Evolutionary conservation across 2,113 vertebrate species (phyloP), one percentile per base, ranked within the genome.

Genomic region (Anser brachyrhynchus): DNA sequence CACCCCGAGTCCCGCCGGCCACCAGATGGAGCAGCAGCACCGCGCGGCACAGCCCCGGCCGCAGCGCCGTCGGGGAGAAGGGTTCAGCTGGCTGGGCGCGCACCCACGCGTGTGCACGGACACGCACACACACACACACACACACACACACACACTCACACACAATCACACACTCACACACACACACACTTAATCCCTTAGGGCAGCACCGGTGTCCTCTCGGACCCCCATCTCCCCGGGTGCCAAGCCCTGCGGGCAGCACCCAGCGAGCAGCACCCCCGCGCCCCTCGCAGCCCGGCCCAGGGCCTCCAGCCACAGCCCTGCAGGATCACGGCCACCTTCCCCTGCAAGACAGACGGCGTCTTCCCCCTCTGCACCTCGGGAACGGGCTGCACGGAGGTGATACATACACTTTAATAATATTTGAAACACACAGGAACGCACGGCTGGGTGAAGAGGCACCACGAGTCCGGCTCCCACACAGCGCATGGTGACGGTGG

Each of bases 291-390:
- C 37, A 39, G 31, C 9, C 41, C 3, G 28, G 29, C 6, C 37
- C 57, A 19, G 31, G 31, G 31, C 25, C 37, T 16, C 16, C 61
- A 28, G 25, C 10, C 61, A 8, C 2, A 17, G 20, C 29, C 55
- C 31, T 5, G 3, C 0, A 0, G 3, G 4, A 37, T 26, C 74
- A 23, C 61, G 39, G 4, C 0, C 0, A 17, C 39, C 21, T 54
- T 44, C 18, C 2, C n/a, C 7, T 4, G 28, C 54, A 29, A 57
- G 54, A 49, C 28, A 31, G 54, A 57, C 71, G 37, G 59, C 64
- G 46, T 0, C 3, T 55, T 41, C 74, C 43, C 43, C 33, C n/a
- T 55, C 76, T 74, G 59, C 25, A 2, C 19, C 52, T 16, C 4
- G 9, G 70, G 35, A 92, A 76, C 43, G 35, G 29, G 7, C 15